Base-by-base conservation (phyloP, 1,140 invertebrate species). In the Aricia agestis region DNA sequence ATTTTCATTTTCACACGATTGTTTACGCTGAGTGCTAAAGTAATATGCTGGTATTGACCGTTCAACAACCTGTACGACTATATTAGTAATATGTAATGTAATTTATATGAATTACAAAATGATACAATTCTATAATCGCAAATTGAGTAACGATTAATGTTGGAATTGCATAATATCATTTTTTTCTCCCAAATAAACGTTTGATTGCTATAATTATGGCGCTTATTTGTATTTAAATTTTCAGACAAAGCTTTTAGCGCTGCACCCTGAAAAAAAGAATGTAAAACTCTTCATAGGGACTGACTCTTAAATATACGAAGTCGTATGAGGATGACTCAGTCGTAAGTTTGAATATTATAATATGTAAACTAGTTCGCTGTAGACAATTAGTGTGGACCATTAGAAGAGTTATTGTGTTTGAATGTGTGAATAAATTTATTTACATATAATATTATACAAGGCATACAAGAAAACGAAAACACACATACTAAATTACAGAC, bases 301-400 rank as follows among this genome's bases (percentile, higher is more conserved):
- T 67, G 41, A 9, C 17, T 42, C 66, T 42, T 67, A 67, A 67
- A 19, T 67, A 45, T 67, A 45, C 66, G 18, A 80, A 74, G 77
- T 79, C 81, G 80, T 82, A 80, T 71, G 71, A 83, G 86, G 82
- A 90, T 91, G 89, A 91, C 85, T 91, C 89, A 89, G 86, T 84
- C 74, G 83, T 82, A 85, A 86, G 87, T 85, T 88, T 88, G 83
- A 91, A 90, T 91, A 90, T 88, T 88, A 89, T 88, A 87, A 88
- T 90, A 91, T 90, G 89, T 90, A 85, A 91, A 90, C 78, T 87
- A 86, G 88, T 80, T 82, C 76, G 73, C 77, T 82, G 80, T 80
- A 84, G 74, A 78, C 85, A 89, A 89, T 91, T 91, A 89, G 83
- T 85, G 79, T 86, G 80, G 81, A 85, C 85, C 88, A 89, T 87